A percentile compares a stretch with the other conserved stretches of the same genome.
Evolutionary conservation across 2,888 invertebrate genomes (phyloP).

Genomic region (Eurytoma californica): DNA sequence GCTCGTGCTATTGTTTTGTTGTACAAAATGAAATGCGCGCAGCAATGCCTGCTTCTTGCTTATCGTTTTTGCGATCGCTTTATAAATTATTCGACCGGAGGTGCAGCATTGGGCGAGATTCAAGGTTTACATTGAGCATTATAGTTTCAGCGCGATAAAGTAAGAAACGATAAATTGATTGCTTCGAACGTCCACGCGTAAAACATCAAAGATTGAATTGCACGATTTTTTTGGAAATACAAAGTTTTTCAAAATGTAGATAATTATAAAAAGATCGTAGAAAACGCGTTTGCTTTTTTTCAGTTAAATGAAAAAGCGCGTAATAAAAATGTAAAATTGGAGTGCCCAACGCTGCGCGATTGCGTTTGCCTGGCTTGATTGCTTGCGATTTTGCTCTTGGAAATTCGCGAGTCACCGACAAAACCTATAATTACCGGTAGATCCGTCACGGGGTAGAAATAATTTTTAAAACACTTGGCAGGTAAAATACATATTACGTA

Average conservation of each 20-base stretch:
- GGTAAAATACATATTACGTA: constrained; percentile 27
- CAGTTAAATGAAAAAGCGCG: neutral
- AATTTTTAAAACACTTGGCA: constrained; percentile 28
- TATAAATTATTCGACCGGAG: constrained; percentile 17
- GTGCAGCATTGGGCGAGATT: constrained; percentile 8
- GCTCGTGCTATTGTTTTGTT: constrained; percentile 24
- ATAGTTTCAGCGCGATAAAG: neutral
- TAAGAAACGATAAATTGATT: neutral
- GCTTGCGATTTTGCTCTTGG: constrained; percentile 7
- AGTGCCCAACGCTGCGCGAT: constrained; percentile 18
- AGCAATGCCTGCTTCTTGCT: constrained; percentile 13
- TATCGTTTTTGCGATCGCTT: neutral
- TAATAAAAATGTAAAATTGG: neutral
- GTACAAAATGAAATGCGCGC: constrained; percentile 26
- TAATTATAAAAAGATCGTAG: neutral
- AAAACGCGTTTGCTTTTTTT: neutral
- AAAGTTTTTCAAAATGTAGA: neutral
- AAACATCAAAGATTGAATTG: too few species aligned
- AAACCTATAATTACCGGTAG: constrained; percentile 5
- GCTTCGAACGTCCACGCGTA: too few species aligned
- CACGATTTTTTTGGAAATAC: neutral
- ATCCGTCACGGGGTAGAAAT: neutral
- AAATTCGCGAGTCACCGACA: constrained; percentile 19
- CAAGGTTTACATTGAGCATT: neutral
- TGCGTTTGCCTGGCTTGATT: neutral